phyloP scores from a whole-genome alignment of 2,888 invertebrate species.

The Tipula lateralis region DNA sequence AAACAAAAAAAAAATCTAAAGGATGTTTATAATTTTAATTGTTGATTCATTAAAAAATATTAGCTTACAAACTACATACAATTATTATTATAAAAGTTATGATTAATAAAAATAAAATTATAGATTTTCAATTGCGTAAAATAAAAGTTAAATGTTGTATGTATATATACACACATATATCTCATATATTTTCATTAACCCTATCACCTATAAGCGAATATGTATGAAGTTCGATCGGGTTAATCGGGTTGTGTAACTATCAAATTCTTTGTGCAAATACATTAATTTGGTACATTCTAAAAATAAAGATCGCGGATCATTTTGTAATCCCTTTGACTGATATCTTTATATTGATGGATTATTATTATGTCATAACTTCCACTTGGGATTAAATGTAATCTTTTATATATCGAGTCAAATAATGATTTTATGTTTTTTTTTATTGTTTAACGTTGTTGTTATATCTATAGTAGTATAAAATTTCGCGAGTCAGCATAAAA shows the following conservation, averaged over 20 bases:
- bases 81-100: background rate
- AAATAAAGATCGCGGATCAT: background rate
- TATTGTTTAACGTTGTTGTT: background rate
- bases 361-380: background rate
- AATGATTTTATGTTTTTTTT: background rate
- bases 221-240: background rate
- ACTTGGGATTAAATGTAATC: constrained; percentile 24
- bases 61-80: background rate
- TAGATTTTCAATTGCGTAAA: constrained; percentile 19
- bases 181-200: constrained; percentile 19
- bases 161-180: background rate
- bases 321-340: background rate
- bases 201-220: background rate
- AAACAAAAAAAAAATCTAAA: background rate
- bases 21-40: constrained; percentile 24
- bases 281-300: background rate
- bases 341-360: constrained; percentile 21
- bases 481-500: constrained; percentile 24
- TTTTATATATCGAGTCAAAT: constrained; percentile 11
- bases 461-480: constrained; percentile 11
- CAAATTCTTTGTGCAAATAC: constrained; percentile 9
- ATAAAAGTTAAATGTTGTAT: background rate
- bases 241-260: background rate
- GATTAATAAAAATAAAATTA: constrained; percentile 3
- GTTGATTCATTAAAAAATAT: constrained; percentile 7